A percentile compares a stretch with the other conserved stretches of the same genome.
Conservation (phyloP, 2,797 vertebrate genomes). For the Pipistrellus pipistrellus region DNA sequence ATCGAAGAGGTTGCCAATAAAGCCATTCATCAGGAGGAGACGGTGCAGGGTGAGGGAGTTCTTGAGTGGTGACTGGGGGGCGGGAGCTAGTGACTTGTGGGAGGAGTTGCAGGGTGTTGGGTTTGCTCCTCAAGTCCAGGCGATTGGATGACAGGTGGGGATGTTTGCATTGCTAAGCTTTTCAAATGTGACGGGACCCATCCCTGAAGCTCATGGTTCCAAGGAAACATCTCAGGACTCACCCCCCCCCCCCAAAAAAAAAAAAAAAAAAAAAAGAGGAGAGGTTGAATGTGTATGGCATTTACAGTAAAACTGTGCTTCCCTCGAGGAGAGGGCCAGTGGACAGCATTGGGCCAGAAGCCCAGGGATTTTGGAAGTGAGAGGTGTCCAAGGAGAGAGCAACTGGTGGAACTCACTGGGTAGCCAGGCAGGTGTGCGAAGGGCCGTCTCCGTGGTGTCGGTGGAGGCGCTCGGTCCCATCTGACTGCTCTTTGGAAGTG, state of each 20-base stretch:
- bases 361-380: neutral
- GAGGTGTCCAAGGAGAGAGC: neutral
- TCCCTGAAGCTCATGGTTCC: slow-evolving; percentile 27
- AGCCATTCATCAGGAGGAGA: neutral
- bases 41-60: neutral
- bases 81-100: slow-evolving; percentile 2
- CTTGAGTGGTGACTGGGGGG: neutral
- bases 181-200: neutral
- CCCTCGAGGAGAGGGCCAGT: neutral
- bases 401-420: neutral
- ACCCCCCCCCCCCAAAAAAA: too few relatives aligned
- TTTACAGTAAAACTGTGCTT: neutral
- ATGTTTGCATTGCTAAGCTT: slow-evolving; percentile 12
- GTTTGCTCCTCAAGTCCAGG: neutral
- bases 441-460: neutral
- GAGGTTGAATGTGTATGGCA: neutral
- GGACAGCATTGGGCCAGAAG: neutral
- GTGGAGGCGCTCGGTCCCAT: neutral
- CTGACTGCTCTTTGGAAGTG: neutral
- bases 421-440: neutral
- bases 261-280: neutral
- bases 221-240: slow-evolving; percentile 11
- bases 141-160: neutral
- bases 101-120: neutral
- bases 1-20: neutral